These are phyloP conservation scores for Emydocephalus ijimae DNA, from an alignment of 2,113 vertebrate genomes.

Conservation along the genomic window DNA sequence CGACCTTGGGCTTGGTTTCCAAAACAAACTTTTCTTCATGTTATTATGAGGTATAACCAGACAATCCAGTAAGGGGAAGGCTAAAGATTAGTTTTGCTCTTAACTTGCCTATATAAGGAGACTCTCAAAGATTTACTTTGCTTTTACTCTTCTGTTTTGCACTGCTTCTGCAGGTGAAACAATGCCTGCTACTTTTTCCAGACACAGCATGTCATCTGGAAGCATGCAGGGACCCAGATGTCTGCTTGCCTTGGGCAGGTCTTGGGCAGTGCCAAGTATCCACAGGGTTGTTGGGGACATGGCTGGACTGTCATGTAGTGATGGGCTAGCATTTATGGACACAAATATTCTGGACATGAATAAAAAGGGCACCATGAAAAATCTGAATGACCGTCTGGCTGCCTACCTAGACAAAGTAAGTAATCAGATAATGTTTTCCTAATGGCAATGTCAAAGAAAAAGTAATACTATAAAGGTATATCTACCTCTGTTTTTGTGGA, in stretches of 20 bases:
- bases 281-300: constrained; percentile 54
- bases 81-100: not conserved
- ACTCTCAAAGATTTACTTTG: not conserved
- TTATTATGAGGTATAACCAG: not conserved
- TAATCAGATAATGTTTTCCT: not conserved
- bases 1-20: not conserved
- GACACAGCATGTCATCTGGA: not conserved
- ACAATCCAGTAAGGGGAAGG: not conserved
- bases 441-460: not conserved
- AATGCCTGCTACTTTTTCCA: constrained; percentile 28
- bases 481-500: not conserved
- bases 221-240: not conserved
- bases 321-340: not conserved
- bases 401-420: constrained; percentile 74
- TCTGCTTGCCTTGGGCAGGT: constrained; percentile 1
- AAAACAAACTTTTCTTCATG: constrained; percentile 12
- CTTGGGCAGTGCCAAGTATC: constrained; percentile 62
- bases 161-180: not conserved
- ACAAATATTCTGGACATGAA: constrained; percentile 47
- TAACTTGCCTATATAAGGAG: constrained; percentile 14
- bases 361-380: constrained; percentile 79
- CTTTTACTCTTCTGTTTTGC: not conserved
- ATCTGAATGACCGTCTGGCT: constrained; percentile 81
- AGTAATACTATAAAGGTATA: not conserved
- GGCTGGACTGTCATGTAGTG: constrained; percentile 15